Evolutionary conservation across 2,797 vertebrate genomes (phyloP).

Genomic region (Neoniphon sammara): DNA sequence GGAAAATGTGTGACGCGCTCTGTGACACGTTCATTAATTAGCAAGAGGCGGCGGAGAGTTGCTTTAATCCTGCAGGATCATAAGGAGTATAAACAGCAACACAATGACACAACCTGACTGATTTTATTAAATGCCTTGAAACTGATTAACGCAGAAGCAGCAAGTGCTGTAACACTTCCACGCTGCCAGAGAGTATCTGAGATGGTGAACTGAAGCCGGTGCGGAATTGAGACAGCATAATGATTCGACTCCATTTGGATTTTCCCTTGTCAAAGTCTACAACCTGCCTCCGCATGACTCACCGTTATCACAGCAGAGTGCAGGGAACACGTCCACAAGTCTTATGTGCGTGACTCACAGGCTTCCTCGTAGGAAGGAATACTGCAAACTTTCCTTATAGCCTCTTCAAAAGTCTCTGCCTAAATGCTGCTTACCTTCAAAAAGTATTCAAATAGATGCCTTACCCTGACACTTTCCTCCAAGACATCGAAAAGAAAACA

Average conservation of each 20-base stretch:
- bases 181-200: slow-evolving; percentile 17
- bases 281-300: slow-evolving; percentile 69
- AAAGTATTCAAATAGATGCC: slow-evolving; percentile 31
- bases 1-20: slow-evolving; percentile 37
- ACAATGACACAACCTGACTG: slow-evolving; percentile 16
- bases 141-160: slow-evolving; percentile 14
- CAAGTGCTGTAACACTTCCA: slow-evolving; percentile 9
- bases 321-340: slow-evolving; percentile 53
- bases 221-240: slow-evolving; percentile 43
- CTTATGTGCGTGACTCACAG: slow-evolving; percentile 69
- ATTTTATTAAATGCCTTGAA: slow-evolving; percentile 10
- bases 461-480: slow-evolving; percentile 25
- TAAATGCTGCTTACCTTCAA: slow-evolving; percentile 32
- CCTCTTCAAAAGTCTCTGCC: slow-evolving; percentile 31
- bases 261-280: slow-evolving; percentile 57
- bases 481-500: slow-evolving; percentile 32
- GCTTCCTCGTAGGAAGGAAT: slow-evolving; percentile 46
- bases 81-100: background rate
- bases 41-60: slow-evolving; percentile 1
- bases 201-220: slow-evolving; percentile 24
- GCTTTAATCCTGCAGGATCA: slow-evolving; percentile 10
- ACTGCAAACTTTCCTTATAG: slow-evolving; percentile 33
- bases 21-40: slow-evolving; percentile 61
- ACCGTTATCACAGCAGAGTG: slow-evolving; percentile 44
- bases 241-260: slow-evolving; percentile 52